phyloP scores from a whole-genome alignment of 2,888 invertebrate genomes.

The Pediacus dermestoides region DNA sequence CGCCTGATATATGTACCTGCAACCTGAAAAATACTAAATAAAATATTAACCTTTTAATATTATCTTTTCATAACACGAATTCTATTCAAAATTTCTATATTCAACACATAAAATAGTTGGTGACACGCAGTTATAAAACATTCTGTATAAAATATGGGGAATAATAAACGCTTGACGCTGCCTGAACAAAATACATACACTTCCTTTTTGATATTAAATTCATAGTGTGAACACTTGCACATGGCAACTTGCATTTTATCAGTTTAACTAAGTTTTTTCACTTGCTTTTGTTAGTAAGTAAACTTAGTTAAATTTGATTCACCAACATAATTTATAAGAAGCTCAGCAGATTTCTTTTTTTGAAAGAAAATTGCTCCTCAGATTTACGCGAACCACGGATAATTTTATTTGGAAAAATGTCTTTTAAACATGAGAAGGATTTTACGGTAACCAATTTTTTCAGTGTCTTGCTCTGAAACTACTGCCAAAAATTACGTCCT shows the following conservation, averaged over 20 bases:
- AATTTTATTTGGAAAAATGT: no score
- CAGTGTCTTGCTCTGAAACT: no score
- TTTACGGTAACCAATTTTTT: no score
- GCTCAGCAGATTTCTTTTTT: no score
- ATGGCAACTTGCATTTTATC: no score
- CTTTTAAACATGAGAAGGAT: no score
- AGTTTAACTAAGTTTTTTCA: not conserved
- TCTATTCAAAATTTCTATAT: conserved; percentile 29
- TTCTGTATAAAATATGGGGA: conserved; percentile 3
- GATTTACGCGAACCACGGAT: no score
- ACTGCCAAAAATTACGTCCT: no score
- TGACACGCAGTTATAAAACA: conserved; percentile 10
- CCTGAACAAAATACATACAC: not conserved
- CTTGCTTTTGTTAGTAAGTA: not conserved
- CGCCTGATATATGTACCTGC: conserved; percentile 32
- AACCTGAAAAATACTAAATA: conserved; percentile 38
- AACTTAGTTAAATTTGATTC: no score
- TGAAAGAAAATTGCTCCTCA: no score
- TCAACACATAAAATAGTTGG: conserved; percentile 7
- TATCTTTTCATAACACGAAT: conserved; percentile 39
- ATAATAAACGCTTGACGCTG: not conserved
- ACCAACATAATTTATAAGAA: no score
- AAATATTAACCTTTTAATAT: conserved; percentile 37
- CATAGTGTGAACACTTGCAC: conserved; percentile 7
- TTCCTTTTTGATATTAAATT: conserved; percentile 5